A percentile compares a stretch with the other conserved stretches of the same genome.
Conservation (phyloP, 2,888 invertebrate species). For the Ormyrus nitidulus region DNA sequence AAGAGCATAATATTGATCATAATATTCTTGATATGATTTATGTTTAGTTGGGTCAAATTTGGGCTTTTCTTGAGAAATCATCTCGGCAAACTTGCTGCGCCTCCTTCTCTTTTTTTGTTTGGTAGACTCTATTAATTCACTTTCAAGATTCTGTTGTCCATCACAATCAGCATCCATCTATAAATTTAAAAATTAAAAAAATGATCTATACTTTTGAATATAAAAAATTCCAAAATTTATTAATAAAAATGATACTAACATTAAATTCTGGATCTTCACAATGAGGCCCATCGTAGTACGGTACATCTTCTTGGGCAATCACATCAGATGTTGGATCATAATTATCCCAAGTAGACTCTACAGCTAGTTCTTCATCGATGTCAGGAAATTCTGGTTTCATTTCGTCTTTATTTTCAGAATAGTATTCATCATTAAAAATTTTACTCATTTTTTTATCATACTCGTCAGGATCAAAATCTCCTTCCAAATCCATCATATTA, state of each 20-base stretch:
- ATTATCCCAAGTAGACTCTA: slow-evolving; percentile 82
- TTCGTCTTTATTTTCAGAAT: slow-evolving; percentile 81
- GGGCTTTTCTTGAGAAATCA: slow-evolving; percentile 87
- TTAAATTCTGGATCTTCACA: slow-evolving; percentile 90
- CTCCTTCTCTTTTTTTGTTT: slow-evolving; percentile 81
- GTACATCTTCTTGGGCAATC: slow-evolving; percentile 65
- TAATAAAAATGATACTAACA: slow-evolving; percentile 74
- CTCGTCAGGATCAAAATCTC: slow-evolving; percentile 92
- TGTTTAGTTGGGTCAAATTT: slow-evolving; percentile 85
- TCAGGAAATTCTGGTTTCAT: slow-evolving; percentile 92
- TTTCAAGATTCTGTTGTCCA: slow-evolving; percentile 76
- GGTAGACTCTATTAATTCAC: slow-evolving; percentile 78
- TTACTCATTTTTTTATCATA: slow-evolving; percentile 92
- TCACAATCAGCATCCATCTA: slow-evolving; percentile 95
- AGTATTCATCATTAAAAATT: slow-evolving; percentile 92
- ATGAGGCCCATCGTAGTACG: slow-evolving; percentile 76
- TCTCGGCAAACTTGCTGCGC: slow-evolving; percentile 86
- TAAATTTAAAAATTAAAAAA: slow-evolving; percentile 58
- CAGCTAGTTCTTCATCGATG: slow-evolving; percentile 84
- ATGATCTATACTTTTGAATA: slow-evolving; percentile 3
- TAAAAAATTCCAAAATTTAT: slow-evolving; percentile 7
- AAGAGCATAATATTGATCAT: slow-evolving; percentile 95
- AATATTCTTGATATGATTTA: slow-evolving; percentile 89
- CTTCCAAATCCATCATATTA: slow-evolving; percentile 83
- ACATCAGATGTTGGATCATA: slow-evolving; percentile 77